Conservation (phyloP, 1,140 invertebrate species). For the Dendrolimus kikuchii region DNA sequence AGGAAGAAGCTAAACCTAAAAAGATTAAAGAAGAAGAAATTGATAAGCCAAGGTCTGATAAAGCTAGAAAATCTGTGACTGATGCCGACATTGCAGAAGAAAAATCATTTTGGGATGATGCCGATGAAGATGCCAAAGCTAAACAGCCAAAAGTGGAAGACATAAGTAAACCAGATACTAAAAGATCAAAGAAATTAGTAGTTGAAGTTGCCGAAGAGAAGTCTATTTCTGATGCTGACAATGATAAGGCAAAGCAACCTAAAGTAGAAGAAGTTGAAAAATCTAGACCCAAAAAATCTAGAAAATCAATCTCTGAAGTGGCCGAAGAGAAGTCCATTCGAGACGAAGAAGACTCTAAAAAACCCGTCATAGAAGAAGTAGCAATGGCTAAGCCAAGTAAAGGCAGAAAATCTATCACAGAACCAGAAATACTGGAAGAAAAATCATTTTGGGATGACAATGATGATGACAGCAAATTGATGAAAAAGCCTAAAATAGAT, state of each 20-base stretch:
- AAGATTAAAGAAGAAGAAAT: slow-evolving; percentile 29
- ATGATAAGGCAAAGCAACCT: slow-evolving; percentile 44
- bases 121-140: slow-evolving; percentile 27
- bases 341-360: too few species aligned
- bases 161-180: slow-evolving; percentile 17
- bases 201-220: slow-evolving; percentile 52
- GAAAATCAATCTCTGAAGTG: too few species aligned
- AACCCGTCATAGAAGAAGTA: slow-evolving; percentile 16
- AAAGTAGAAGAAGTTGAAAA: slow-evolving; percentile 42
- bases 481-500: slow-evolving; percentile 17
- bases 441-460: slow-evolving; percentile 41
- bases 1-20: slow-evolving; percentile 20
- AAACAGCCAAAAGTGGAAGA: slow-evolving; percentile 35
- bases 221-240: slow-evolving; percentile 47
- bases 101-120: slow-evolving; percentile 59
- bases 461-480: slow-evolving; percentile 22
- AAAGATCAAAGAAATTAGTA: slow-evolving; percentile 32
- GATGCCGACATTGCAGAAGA: slow-evolving; percentile 46
- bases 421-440: slow-evolving; percentile 35
- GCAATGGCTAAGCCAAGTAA: slow-evolving; percentile 17
- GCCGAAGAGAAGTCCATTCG: too few species aligned
- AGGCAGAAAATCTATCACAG: slow-evolving; percentile 30
- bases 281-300: too few species aligned
- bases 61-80: slow-evolving; percentile 35
- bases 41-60: slow-evolving; percentile 15